Conservation (phyloP, 2,797 vertebrate genomes). For the Squalus acanthias region DNA sequence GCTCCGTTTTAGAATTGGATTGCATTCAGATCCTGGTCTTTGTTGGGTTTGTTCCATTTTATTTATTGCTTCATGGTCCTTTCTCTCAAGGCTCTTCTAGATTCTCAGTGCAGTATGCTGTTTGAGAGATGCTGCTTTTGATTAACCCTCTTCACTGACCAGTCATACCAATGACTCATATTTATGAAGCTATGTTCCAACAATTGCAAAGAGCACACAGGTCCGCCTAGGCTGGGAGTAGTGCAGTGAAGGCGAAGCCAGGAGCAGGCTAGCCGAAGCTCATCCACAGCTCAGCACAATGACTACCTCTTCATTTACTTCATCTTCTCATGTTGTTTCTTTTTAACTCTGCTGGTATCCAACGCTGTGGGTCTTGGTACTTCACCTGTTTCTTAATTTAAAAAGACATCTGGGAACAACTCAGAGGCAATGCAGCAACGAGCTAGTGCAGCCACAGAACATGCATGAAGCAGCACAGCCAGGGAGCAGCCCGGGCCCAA, state of each 20-base stretch:
- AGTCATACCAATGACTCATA: background rate
- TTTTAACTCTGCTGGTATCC: background rate
- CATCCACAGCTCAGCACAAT: background rate
- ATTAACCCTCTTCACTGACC: background rate
- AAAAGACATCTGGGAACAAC: background rate
- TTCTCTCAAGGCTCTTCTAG: background rate
- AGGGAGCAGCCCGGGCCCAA: background rate
- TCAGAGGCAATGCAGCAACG: background rate
- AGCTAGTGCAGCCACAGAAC: background rate
- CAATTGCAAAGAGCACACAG: background rate
- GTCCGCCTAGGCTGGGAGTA: background rate
- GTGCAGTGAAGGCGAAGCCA: background rate
- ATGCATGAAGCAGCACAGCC: background rate
- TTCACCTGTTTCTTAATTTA: background rate
- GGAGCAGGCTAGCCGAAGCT: background rate
- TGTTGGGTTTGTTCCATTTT: background rate
- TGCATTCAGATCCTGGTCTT: background rate
- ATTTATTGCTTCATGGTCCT: background rate
- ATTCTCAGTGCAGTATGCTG: too few species aligned
- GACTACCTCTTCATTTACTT: background rate
- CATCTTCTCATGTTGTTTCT: background rate
- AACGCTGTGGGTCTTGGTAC: background rate
- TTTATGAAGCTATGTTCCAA: background rate
- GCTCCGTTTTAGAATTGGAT: background rate
- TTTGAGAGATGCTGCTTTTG: background rate